Percentiles rank a stretch among this genome's conserved stretches.
These are phyloP conservation scores for Thaleichthys pacificus DNA, from an alignment of 2,797 vertebrate genomes.

Conservation along the genomic window DNA sequence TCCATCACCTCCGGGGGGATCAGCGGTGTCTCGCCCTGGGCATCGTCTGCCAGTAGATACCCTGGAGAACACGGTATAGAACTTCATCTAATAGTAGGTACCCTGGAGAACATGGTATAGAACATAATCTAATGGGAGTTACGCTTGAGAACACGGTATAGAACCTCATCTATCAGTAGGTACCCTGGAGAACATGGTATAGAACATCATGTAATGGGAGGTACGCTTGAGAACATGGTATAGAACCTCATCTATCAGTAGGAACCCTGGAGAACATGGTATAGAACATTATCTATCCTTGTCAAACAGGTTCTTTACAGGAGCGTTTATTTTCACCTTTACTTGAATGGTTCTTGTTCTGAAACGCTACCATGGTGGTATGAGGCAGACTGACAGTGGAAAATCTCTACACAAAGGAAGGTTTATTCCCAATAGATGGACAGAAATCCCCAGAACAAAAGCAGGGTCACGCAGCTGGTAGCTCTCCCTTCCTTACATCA, in stretches of 20 bases:
- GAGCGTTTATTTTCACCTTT: not conserved
- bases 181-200: constrained; percentile 78
- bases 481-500: not conserved
- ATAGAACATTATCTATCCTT: no score
- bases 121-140: constrained; percentile 89
- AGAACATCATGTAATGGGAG: constrained; percentile 87
- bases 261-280: no score
- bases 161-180: constrained; percentile 86
- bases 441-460: not conserved
- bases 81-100: constrained; percentile 85
- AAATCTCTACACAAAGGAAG: not conserved
- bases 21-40: constrained; percentile 97
- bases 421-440: not conserved
- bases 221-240: constrained; percentile 60
- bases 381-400: not conserved
- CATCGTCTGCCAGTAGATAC: constrained; percentile 96
- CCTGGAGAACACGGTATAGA: constrained; percentile 68
- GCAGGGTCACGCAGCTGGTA: not conserved
- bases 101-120: constrained; percentile 31
- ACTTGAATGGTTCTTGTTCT: not conserved
- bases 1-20: constrained; percentile 99
- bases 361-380: not conserved
- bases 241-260: no score
- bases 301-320: no score
- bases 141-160: constrained; percentile 74